Base-by-base conservation (phyloP, 2,797 vertebrate genomes). In the Urophycis tenuis region DNA sequence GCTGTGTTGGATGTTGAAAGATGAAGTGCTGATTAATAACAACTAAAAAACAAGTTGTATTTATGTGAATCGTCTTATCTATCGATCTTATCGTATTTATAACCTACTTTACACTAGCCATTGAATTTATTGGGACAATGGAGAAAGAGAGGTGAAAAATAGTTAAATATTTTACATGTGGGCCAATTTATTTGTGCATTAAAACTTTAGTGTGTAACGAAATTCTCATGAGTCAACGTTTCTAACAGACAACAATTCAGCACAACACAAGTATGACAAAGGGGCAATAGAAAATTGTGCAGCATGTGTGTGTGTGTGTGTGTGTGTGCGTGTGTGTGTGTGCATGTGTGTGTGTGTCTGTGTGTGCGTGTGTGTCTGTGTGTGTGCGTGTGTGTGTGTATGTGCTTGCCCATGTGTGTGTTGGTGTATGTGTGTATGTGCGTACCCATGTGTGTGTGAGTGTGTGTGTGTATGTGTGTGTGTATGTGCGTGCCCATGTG, bases 291-390 rank as follows among this genome's bases (percentile, higher is more conserved):
- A 19, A 53, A 53, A 53, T 22, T 19, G 6, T 19, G 19, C 45
- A 53, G 14, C 22, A 19, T 53, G 45, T 53, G 45, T 53, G 45
- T 53, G 45, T 53, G 45, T 19, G 36, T 3, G 17, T 34, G n/a
- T 72, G 69, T 81, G 71, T 80, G 64, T 30, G 60, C 30, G 33
- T 69, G 75, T 78, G 71, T 64, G 49, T 73, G 36, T 78, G 11
- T 39, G 35, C 45, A 36, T 19, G 49, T 77, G 8, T 80, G n/a
- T 77, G 79, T 34, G 32, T 33, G 6, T 12, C 3, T 76, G 64
- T 64, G n/a, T 75, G 33, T 70, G 19, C 75, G 34, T 69, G 29
- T 45, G 69, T 74, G 64, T 64, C 31, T 41, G 74, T 64, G 49
- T 69, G 74, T 75, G 74, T 36, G 53, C 69, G 74, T 36, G 53